Evolutionary conservation across 2,113 vertebrate species (phyloP).

Genomic region (Regulus satrapa): DNA sequence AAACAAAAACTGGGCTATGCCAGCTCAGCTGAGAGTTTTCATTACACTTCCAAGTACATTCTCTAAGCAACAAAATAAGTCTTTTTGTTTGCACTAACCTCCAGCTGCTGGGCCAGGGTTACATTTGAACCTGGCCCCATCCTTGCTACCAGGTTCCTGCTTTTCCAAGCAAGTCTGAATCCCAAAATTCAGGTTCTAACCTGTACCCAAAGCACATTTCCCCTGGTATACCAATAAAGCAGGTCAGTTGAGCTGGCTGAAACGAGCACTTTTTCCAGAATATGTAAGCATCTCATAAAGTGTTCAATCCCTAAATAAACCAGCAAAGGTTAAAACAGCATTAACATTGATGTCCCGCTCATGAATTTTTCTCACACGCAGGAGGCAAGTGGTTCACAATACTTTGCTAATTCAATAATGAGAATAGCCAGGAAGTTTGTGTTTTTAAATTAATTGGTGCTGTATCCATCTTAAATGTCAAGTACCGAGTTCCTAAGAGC

Average conservation of each 20-base stretch:
- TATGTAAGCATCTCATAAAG: background rate
- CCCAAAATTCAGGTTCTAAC: background rate
- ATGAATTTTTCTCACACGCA: background rate
- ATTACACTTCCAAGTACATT: background rate
- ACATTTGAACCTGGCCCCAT: background rate
- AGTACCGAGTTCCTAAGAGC: background rate
- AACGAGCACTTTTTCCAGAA: background rate
- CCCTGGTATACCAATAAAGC: background rate
- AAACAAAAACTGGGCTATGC: background rate
- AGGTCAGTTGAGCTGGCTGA: background rate
- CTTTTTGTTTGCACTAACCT: background rate
- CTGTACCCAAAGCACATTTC: background rate
- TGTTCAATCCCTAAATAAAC: slow-evolving; percentile 8
- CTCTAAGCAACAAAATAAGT: background rate
- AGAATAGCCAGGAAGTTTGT: slow-evolving; percentile 11
- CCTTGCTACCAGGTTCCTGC: background rate
- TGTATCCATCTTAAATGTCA: slow-evolving; percentile 21
- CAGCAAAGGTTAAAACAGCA: slow-evolving; percentile 39
- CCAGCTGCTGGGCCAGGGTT: background rate
- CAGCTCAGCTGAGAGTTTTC: background rate
- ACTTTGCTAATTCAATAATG: slow-evolving; percentile 51
- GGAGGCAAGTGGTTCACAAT: slow-evolving; percentile 3
- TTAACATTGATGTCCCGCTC: slow-evolving; percentile 26
- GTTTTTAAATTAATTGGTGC: slow-evolving; percentile 16
- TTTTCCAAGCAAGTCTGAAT: background rate